A percentile compares a stretch with the other conserved stretches of the same genome.
Conservation (phyloP, 2,797 vertebrate genomes). For the Onychomys arenicola region DNA sequence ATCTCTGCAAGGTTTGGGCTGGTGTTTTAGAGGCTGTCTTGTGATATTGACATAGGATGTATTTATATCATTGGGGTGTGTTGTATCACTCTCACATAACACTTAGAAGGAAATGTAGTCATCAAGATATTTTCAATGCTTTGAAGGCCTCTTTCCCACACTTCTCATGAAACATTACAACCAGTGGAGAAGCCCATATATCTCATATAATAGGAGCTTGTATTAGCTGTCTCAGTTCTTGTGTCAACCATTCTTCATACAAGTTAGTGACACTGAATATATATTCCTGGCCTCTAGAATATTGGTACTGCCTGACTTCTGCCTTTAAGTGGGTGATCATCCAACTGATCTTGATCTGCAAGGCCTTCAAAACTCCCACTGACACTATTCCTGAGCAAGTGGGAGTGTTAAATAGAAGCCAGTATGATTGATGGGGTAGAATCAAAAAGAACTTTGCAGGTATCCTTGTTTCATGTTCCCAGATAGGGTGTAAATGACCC, state of each 20-base stretch:
- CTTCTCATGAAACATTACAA: neutral
- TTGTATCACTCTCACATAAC: neutral
- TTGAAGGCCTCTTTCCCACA: neutral
- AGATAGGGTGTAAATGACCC: neutral
- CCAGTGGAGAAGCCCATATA: neutral
- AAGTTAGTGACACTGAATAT: neutral
- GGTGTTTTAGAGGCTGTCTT: neutral
- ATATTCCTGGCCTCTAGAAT: neutral
- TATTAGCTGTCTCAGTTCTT: neutral
- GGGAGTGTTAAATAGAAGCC: neutral
- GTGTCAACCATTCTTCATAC: neutral
- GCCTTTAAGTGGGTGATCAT: neutral
- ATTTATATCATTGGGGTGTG: neutral
- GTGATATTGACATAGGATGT: neutral
- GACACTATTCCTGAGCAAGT: neutral
- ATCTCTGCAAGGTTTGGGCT: slow-evolving; percentile 43
- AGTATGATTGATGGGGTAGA: neutral
- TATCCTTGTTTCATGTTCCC: neutral
- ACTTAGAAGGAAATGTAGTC: neutral
- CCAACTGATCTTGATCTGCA: neutral
- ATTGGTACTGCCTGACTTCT: neutral
- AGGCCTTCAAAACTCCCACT: neutral
- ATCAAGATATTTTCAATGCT: neutral
- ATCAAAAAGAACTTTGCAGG: neutral
- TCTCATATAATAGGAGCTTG: neutral